Evolutionary conservation across 1,140 invertebrate genomes (phyloP).

Genomic region (Ditylenchus dipsaci): DNA sequence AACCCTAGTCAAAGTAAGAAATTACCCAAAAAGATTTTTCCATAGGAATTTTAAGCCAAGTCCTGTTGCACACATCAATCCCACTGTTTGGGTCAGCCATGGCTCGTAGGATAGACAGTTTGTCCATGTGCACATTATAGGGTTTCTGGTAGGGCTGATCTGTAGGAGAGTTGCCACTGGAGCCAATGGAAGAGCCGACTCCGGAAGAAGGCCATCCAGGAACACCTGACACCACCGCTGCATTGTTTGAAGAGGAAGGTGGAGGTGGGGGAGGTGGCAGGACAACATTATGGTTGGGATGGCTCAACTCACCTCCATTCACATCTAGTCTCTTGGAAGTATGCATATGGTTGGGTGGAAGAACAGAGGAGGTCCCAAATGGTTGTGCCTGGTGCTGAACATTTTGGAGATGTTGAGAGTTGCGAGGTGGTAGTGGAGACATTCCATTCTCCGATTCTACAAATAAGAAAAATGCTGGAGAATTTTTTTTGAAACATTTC

Average conservation of each 20-base stretch:
- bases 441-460: not conserved
- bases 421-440: not conserved
- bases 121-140: not conserved
- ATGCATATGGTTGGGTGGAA: not conserved
- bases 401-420: too few species aligned
- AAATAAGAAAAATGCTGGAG: not conserved
- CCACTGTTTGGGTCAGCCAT: slow-evolving; percentile 4
- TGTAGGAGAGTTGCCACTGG: not conserved
- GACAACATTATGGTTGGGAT: not conserved
- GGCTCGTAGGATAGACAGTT: not conserved
- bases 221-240: not conserved
- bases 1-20: not conserved
- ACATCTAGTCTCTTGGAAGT: not conserved
- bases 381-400: too few species aligned
- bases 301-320: not conserved
- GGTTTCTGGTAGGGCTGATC: not conserved
- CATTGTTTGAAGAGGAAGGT: not conserved
- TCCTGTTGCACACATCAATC: not conserved
- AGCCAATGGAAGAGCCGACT: slow-evolving; percentile 14
- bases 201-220: slow-evolving; percentile 17
- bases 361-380: too few species aligned
- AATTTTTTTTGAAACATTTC: not conserved
- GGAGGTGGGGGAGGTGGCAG: not conserved
- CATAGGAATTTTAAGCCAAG: not conserved
- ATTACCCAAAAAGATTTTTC: slow-evolving; percentile 8